Base-by-base conservation (phyloP, 2,113 vertebrate genomes). In the Siniperca knerii region DNA sequence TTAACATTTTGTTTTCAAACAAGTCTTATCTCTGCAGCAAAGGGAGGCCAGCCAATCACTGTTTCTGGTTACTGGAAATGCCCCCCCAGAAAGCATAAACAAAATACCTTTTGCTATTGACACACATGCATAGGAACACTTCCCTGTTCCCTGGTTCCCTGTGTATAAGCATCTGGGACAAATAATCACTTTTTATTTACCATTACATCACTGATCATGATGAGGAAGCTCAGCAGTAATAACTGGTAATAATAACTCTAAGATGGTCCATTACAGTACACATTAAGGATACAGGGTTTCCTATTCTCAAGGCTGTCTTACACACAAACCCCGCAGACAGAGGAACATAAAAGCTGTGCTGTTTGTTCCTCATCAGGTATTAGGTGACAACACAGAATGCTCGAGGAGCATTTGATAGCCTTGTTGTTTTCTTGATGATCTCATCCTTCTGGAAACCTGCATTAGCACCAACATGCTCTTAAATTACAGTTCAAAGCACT, bases 331-430 rank as follows among this genome's bases (percentile, higher is more conserved):
- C 86, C 77, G 60, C 83, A 92, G 87, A 89, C 84, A 90, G 87
- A 73, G 66, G 83, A 79, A 87, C 81, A 87, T 74, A 82, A 89
- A 91, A 82, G 87, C 79, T 60, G 29, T 23, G 44, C 87, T 91
- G 80, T 92, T 92, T 93, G 82, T 92, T 90, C 81, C 81, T 92
- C 75, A 80, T 75, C 76, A 67, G 57, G 90, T 87, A 82, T 94
- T 75, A 82, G 75, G 81, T 94, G 88, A 88, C 90, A 84, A 61
- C 46, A 46, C 71, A 87, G 85, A 91, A 86, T 82, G 86, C 79
- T 89, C 42, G 10, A 62, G 23, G 68, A 92, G 69, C 81, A 93
- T 66, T 50, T 75, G 90, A 95, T 89, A 92, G 84, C 81, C 86
- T 89, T 93, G 88, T 89, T 79, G 50, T 65, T 81, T 61, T 60